Percentiles rank a stretch among this genome's conserved stretches.
Conservation (phyloP, 2,888 invertebrate species). For the Thelaira solivaga region DNA sequence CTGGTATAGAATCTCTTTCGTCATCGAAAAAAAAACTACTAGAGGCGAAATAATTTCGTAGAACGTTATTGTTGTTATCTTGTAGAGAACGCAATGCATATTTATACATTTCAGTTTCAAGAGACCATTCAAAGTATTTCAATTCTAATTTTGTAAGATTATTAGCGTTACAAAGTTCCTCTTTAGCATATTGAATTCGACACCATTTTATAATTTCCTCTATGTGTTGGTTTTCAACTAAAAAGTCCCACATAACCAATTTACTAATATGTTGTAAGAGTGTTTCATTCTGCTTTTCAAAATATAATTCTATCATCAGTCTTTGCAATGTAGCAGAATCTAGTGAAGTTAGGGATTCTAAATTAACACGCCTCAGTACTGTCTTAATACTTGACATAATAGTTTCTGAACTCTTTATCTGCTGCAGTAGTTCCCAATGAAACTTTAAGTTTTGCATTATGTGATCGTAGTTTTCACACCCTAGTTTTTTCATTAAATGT, state of each 20-base stretch:
- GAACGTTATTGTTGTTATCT: slow-evolving; percentile 58
- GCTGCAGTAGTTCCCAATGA: slow-evolving; percentile 71
- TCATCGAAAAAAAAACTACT: slow-evolving; percentile 81
- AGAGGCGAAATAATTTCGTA: slow-evolving; percentile 72
- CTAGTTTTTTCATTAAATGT: slow-evolving; percentile 80
- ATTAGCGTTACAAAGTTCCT: not conserved
- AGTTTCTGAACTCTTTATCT: slow-evolving; percentile 67
- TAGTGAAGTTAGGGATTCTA: slow-evolving; percentile 73
- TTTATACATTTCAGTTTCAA: slow-evolving; percentile 73
- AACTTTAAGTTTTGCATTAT: slow-evolving; percentile 69
- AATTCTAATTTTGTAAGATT: slow-evolving; percentile 63
- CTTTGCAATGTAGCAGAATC: slow-evolving; percentile 69
- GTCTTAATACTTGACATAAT: slow-evolving; percentile 61
- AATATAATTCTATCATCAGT: slow-evolving; percentile 73
- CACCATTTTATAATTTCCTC: slow-evolving; percentile 71
- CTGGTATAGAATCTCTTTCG: slow-evolving; percentile 79
- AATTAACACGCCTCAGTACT: slow-evolving; percentile 68
- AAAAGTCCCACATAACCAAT: slow-evolving; percentile 71
- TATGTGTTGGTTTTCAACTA: slow-evolving; percentile 68
- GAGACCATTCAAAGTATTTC: slow-evolving; percentile 69
- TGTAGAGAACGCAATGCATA: slow-evolving; percentile 70
- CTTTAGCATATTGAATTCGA: slow-evolving; percentile 6
- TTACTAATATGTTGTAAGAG: slow-evolving; percentile 73
- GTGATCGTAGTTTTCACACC: slow-evolving; percentile 68
- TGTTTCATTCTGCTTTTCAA: slow-evolving; percentile 70